Evolutionary conservation across 2,888 invertebrate genomes (phyloP).

Genomic region (Sesamia inferens): DNA sequence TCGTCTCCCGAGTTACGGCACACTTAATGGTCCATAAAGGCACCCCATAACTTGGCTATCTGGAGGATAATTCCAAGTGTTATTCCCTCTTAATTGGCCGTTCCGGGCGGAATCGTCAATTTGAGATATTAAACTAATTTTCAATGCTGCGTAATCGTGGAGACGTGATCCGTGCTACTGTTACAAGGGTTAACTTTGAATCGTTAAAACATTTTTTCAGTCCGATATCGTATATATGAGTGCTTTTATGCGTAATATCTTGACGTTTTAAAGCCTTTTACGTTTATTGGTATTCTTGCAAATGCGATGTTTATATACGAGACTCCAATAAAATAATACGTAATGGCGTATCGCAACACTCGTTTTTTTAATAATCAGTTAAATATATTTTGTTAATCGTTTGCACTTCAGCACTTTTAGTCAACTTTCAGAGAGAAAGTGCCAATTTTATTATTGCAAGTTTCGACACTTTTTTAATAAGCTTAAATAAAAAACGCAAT

Average conservation of each 20-base stretch:
- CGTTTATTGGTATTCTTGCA: slow-evolving; percentile 53
- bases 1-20: slow-evolving; percentile 74
- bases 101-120: slow-evolving; percentile 89
- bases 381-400: slow-evolving; percentile 42
- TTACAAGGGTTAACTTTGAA: slow-evolving; percentile 71
- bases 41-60: slow-evolving; percentile 89
- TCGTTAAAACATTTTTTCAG: slow-evolving; percentile 62
- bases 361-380: slow-evolving; percentile 38
- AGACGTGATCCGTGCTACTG: slow-evolving; percentile 78
- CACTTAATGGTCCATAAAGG: slow-evolving; percentile 87
- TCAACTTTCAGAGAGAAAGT: slow-evolving; percentile 55
- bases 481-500: slow-evolving; percentile 13
- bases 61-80: slow-evolving; percentile 85
- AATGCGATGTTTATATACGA: slow-evolving; percentile 43
- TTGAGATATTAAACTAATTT: slow-evolving; percentile 90
- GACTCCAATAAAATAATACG: slow-evolving; percentile 54
- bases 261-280: slow-evolving; percentile 57
- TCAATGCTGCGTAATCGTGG: slow-evolving; percentile 87
- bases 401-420: slow-evolving; percentile 41
- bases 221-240: slow-evolving; percentile 45
- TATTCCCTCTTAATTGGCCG: slow-evolving; percentile 89
- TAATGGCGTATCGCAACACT: slow-evolving; percentile 25
- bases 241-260: slow-evolving; percentile 59
- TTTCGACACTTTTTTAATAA: slow-evolving; percentile 36
- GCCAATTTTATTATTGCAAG: slow-evolving; percentile 29